phyloP scores from a whole-genome alignment of 1,140 invertebrate species.

The Tetranychus cinnabarinus region DNA sequence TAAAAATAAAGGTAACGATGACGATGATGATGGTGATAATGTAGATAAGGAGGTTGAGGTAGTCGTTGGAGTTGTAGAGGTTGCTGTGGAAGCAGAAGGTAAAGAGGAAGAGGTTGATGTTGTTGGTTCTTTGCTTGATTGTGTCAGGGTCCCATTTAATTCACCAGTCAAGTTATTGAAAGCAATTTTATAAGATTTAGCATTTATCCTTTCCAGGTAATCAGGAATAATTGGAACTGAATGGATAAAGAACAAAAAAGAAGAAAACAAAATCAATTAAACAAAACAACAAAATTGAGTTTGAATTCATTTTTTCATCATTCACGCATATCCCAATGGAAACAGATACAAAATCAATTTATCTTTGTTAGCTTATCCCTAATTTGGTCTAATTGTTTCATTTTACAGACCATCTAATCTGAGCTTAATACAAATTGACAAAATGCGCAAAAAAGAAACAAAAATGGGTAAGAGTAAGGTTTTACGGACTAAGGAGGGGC shows the following conservation, averaged over 20 bases:
- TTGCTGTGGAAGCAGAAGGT: neutral
- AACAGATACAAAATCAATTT: no score
- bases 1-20: neutral
- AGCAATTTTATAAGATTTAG: neutral
- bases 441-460: no score
- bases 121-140: neutral
- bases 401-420: no score
- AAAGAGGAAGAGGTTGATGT: neutral
- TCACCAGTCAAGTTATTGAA: no score
- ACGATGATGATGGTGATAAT: neutral
- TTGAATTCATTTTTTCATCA: no score
- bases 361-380: no score
- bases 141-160: neutral
- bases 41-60: neutral
- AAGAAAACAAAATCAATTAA: neutral
- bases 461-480: no score
- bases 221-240: neutral
- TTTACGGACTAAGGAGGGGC: no score
- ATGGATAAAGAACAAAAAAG: neutral
- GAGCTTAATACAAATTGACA: no score
- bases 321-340: no score
- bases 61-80: neutral
- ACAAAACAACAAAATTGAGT: no score
- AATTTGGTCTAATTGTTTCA: no score
- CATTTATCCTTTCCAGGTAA: neutral